A percentile compares a stretch with the other conserved stretches of the same genome.
Evolutionary conservation across 2,888 invertebrate genomes (phyloP).

Genomic region (Lasius platythorax): DNA sequence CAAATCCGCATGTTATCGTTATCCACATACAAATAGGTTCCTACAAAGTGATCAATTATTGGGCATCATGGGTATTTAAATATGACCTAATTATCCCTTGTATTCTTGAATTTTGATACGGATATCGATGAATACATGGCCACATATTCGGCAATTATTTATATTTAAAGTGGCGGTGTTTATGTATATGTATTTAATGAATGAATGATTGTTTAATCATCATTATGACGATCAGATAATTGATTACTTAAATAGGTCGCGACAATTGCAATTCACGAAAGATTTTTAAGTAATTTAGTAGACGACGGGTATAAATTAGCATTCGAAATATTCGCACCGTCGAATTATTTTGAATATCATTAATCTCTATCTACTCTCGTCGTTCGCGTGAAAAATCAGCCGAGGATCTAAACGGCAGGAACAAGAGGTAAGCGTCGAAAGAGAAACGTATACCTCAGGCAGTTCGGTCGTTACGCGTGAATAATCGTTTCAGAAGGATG

Average conservation of each 20-base stretch:
- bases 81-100: slow-evolving; percentile 24
- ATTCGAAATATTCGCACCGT: background rate
- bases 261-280: background rate
- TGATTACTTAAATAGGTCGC: slow-evolving; percentile 30
- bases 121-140: slow-evolving; percentile 32
- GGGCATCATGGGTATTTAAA: slow-evolving; percentile 22
- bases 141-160: slow-evolving; percentile 40
- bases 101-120: slow-evolving; percentile 29
- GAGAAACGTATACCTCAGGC: background rate
- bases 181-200: slow-evolving; percentile 15
- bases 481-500: slow-evolving; percentile 45
- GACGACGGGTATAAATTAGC: slow-evolving; percentile 10
- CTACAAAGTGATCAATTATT: slow-evolving; percentile 17
- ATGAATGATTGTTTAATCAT: slow-evolving; percentile 36
- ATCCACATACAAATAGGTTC: slow-evolving; percentile 27
- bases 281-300: slow-evolving; percentile 2
- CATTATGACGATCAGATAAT: slow-evolving; percentile 27
- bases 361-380: background rate
- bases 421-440: background rate
- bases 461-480: slow-evolving; percentile 27
- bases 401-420: background rate
- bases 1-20: slow-evolving; percentile 11
- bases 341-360: background rate
- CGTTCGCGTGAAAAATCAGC: background rate
- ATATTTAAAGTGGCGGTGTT: slow-evolving; percentile 1